Conservation (phyloP, 2,113 vertebrate species). For the Vimba vimba region DNA sequence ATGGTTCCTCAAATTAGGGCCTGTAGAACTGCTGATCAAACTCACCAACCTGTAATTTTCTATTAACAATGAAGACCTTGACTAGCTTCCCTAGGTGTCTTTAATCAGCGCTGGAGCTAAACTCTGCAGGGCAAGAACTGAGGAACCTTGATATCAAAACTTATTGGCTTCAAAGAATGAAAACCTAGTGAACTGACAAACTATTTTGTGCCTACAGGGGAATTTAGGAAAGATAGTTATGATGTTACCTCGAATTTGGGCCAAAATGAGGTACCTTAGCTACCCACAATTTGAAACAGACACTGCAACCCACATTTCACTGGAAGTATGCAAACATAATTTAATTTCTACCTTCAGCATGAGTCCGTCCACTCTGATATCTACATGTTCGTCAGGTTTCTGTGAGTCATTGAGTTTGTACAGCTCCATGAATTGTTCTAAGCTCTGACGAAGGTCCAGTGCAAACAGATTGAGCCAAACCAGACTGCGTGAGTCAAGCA, state of each 20-base stretch:
- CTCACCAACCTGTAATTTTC: not conserved
- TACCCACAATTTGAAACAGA: not conserved
- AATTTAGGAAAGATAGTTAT: not conserved
- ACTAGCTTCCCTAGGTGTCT: too few species aligned
- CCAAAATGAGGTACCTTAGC: not conserved
- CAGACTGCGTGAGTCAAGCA: constrained; percentile 93
- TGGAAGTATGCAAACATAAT: not conserved
- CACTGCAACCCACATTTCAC: not conserved
- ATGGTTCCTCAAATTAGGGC: not conserved
- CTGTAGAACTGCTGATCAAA: not conserved
- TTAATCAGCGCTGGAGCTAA: too few species aligned
- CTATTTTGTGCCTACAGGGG: not conserved
- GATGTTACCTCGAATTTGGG: not conserved
- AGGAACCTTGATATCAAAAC: not conserved
- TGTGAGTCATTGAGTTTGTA: constrained; percentile 94
- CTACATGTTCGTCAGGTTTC: constrained; percentile 95
- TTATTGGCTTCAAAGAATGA: not conserved
- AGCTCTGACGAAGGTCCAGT: constrained; percentile 93
- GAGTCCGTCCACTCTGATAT: constrained; percentile 91
- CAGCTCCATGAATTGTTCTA: constrained; percentile 96
- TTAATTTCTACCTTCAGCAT: constrained; percentile 90
- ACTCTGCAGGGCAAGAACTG: too few species aligned
- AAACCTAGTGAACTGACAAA: not conserved
- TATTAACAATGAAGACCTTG: not conserved
- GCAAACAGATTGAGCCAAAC: constrained; percentile 97